Evolutionary conservation across 2,113 vertebrate species (phyloP).

Genomic region (Desmodus rotundus): DNA sequence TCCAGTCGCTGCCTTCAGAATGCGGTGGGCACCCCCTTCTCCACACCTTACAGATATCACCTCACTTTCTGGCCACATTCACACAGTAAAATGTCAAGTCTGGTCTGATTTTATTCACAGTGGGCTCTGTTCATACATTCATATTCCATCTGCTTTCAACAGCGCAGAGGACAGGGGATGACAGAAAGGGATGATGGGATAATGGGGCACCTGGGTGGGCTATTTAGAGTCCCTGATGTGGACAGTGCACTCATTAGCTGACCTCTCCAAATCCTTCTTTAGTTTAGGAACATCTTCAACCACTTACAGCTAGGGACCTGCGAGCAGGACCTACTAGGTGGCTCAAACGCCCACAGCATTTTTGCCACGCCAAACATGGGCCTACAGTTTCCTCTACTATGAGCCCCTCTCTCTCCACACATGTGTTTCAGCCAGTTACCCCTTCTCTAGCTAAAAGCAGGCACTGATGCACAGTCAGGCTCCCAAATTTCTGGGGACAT

Average conservation of each 20-base stretch:
- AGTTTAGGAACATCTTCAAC: not conserved
- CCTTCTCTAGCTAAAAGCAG: not conserved
- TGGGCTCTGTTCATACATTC: not conserved
- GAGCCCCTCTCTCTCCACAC: not conserved
- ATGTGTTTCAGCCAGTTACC: not conserved
- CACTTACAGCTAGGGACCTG: not conserved
- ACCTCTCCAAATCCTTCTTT: not conserved
- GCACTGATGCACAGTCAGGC: not conserved
- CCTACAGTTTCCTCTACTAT: not conserved
- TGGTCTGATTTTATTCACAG: not conserved
- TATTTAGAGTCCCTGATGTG: not conserved
- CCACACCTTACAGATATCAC: not conserved
- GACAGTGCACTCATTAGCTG: not conserved
- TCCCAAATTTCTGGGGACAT: not conserved
- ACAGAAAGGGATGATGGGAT: not conserved
- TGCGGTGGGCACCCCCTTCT: fast-evolving
- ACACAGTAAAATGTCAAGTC: not conserved
- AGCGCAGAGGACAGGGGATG: fast-evolving
- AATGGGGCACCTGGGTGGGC: not conserved
- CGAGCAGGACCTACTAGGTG: not conserved
- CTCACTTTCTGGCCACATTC: not conserved
- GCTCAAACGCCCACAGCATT: not conserved
- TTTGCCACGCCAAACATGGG: not conserved
- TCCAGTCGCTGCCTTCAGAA: not conserved
- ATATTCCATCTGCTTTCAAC: not conserved